A percentile compares a stretch with the other conserved stretches of the same genome.
phyloP scores from a whole-genome alignment of 1,140 invertebrate species.

The Onthophagus taurus region DNA sequence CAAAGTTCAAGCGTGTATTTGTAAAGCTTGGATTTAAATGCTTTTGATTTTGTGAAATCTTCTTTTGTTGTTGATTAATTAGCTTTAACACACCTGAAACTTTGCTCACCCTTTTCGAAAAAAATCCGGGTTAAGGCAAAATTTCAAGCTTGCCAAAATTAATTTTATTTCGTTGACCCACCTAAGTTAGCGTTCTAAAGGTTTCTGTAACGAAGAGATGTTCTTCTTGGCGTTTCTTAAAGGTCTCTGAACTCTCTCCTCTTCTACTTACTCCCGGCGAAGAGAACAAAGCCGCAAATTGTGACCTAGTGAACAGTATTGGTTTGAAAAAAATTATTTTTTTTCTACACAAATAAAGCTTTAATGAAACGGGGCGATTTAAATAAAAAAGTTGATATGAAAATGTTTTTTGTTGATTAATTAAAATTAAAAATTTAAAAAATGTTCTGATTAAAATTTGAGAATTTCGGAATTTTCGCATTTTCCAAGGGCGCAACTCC shows the following conservation, averaged over 20 bases:
- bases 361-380: no score
- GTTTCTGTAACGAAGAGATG: neutral
- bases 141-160: slow-evolving; percentile 34
- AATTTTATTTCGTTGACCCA: neutral
- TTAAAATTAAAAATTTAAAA: no score
- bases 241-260: neutral
- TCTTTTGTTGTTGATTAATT: neutral
- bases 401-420: no score
- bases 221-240: no score
- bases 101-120: slow-evolving; percentile 35
- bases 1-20: slow-evolving; percentile 7
- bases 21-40: neutral
- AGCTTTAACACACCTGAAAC: slow-evolving; percentile 36
- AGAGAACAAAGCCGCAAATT: neutral
- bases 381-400: no score
- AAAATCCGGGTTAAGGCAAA: slow-evolving; percentile 32
- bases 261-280: neutral
- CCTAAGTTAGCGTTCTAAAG: neutral
- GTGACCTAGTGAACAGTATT: neutral
- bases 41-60: neutral
- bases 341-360: no score
- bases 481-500: no score
- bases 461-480: no score
- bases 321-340: no score
- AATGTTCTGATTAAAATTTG: no score